Evolutionary conservation across 2,113 vertebrate species (phyloP).

Genomic region (Gobio gobio): DNA sequence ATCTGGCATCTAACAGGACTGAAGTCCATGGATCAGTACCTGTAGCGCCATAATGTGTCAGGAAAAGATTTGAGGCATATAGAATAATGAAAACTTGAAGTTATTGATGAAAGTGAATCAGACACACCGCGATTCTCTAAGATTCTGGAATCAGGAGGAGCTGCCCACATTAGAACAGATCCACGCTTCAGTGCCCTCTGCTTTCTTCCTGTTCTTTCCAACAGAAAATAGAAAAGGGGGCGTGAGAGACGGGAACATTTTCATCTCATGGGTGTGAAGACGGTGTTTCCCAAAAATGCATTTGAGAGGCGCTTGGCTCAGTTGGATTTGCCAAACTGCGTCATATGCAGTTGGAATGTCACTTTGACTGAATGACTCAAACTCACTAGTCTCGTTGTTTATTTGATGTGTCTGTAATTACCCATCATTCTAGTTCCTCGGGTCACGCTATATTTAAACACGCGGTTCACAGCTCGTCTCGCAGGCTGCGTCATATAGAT

Average conservation of each 20-base stretch:
- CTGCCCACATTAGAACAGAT: background rate
- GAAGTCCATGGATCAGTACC: background rate
- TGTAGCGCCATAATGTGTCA: background rate
- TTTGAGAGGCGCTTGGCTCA: background rate
- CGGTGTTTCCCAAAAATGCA: conserved; percentile 20
- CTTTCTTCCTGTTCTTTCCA: background rate
- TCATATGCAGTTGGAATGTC: background rate
- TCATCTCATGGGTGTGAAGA: conserved; percentile 26
- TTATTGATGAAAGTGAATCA: background rate
- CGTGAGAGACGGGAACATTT: conserved; percentile 14
- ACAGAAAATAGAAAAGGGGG: conserved; percentile 37
- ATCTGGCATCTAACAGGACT: background rate
- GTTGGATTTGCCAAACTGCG: conserved; percentile 23
- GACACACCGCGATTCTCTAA: background rate
- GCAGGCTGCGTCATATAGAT: conserved; percentile 26
- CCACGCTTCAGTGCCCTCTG: background rate
- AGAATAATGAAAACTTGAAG: background rate
- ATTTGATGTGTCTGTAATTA: conserved; percentile 36
- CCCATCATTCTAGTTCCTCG: conserved; percentile 14
- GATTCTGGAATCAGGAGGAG: background rate
- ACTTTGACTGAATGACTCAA: conserved; percentile 25
- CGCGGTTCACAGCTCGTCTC: conserved; percentile 5
- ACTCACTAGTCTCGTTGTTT: background rate
- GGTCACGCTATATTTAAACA: conserved; percentile 37
- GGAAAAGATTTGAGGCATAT: background rate